Percentiles rank a stretch among this genome's conserved stretches.
phyloP scores from a whole-genome alignment of 2,113 vertebrate species.

The Furnarius figulus region DNA sequence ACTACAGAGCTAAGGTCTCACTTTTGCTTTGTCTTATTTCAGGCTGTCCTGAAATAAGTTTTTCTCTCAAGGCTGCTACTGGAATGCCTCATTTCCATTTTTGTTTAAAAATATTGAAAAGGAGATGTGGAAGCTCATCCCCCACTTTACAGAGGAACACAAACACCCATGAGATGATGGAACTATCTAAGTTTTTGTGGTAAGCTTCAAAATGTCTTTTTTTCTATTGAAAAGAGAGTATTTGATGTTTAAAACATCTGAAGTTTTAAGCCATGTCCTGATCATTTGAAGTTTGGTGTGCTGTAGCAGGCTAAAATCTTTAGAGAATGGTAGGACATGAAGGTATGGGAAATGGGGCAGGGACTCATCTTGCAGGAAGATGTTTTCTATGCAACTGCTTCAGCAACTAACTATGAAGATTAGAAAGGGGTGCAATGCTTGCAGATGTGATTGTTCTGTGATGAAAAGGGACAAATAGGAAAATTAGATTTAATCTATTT shows the following conservation, averaged over 20 bases:
- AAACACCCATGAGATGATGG: accelerated
- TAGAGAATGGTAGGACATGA: neutral
- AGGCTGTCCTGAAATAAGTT: neutral
- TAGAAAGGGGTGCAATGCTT: neutral
- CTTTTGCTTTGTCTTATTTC: neutral
- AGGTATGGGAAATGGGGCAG: neutral
- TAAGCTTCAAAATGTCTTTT: neutral
- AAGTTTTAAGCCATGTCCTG: neutral
- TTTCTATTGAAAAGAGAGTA: neutral
- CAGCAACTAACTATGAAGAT: neutral
- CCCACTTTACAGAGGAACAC: neutral
- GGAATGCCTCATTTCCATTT: neutral
- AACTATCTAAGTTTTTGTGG: neutral
- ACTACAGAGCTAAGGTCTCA: neutral
- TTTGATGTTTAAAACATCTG: neutral
- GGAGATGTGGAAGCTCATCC: neutral
- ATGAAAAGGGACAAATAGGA: neutral
- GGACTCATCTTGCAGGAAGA: neutral
- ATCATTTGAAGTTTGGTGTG: neutral
- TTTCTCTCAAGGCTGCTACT: neutral
- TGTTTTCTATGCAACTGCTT: neutral
- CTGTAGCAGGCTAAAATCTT: neutral
- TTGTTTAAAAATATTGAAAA: neutral
- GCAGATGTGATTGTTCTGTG: neutral
- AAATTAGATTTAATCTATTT: neutral